These are phyloP conservation scores for Theocolax elegans DNA, from an alignment of 1,140 invertebrate species.

Conservation along the genomic window DNA sequence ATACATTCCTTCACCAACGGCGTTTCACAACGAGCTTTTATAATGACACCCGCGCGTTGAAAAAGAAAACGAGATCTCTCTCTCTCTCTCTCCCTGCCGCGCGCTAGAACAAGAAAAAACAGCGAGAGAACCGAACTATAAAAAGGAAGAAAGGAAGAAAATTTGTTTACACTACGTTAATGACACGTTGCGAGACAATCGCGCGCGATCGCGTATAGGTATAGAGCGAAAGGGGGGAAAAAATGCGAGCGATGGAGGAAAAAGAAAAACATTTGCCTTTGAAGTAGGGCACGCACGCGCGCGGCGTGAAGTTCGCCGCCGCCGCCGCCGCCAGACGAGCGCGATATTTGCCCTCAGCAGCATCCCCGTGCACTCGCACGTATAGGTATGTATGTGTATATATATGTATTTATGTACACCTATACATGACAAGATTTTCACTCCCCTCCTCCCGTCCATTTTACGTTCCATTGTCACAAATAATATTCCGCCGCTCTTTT, in stretches of 20 bases:
- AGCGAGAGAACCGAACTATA: neutral
- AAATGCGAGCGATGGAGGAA: neutral
- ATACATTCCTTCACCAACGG: too few species aligned
- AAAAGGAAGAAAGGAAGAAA: neutral
- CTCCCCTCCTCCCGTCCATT: neutral
- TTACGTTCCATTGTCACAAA: conserved; percentile 27
- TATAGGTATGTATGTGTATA: too few species aligned
- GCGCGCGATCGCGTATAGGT: conserved; percentile 3
- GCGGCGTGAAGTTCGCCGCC: conserved; percentile 26
- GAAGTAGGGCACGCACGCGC: conserved; percentile 8
- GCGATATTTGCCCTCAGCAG: conserved; percentile 30
- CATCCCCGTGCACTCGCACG: neutral
- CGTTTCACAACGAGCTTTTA: too few species aligned
- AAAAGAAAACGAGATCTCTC: too few species aligned
- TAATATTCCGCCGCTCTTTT: conserved; percentile 36
- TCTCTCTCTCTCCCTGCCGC: too few species aligned
- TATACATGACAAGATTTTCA: too few species aligned
- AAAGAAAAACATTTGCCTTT: conserved; percentile 5
- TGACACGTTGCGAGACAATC: conserved; percentile 16
- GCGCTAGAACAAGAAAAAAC: too few species aligned
- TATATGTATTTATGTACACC: too few species aligned
- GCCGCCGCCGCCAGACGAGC: conserved; percentile 27
- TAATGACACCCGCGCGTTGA: too few species aligned
- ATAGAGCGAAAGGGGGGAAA: neutral
- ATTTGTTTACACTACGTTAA: conserved; percentile 15